phyloP scores from a whole-genome alignment of 2,113 vertebrate genomes.

The Anolis carolinensis region DNA sequence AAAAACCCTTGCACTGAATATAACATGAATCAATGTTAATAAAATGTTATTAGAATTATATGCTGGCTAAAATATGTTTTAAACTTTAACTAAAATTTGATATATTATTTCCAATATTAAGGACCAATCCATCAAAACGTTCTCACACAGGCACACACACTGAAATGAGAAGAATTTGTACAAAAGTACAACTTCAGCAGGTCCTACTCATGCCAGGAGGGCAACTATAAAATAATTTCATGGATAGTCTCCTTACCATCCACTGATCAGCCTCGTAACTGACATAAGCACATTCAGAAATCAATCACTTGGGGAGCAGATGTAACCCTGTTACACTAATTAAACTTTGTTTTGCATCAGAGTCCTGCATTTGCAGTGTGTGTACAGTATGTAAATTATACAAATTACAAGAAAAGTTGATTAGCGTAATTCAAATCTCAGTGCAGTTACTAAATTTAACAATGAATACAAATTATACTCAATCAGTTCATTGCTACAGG shows the following conservation, averaged over 20 bases:
- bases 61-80: neutral
- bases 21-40: neutral
- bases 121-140: neutral
- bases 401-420: constrained; percentile 76
- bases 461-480: constrained; percentile 70
- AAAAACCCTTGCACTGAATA: neutral
- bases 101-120: neutral
- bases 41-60: neutral
- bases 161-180: neutral
- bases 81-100: neutral
- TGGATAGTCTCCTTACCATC: neutral
- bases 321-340: constrained; percentile 69
- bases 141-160: neutral
- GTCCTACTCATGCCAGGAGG: accelerated
- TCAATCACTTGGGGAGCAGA: constrained; percentile 59
- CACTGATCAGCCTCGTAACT: constrained; percentile 32
- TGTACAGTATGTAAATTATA: constrained; percentile 76
- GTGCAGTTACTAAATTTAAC: constrained; percentile 74
- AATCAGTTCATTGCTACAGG: constrained; percentile 53
- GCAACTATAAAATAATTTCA: neutral
- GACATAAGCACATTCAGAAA: constrained; percentile 38
- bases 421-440: constrained; percentile 75
- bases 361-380: constrained; percentile 71
- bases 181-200: neutral
- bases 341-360: constrained; percentile 76